Base-by-base conservation (phyloP, 1,140 invertebrate genomes). In the Musca vetustissima region DNA sequence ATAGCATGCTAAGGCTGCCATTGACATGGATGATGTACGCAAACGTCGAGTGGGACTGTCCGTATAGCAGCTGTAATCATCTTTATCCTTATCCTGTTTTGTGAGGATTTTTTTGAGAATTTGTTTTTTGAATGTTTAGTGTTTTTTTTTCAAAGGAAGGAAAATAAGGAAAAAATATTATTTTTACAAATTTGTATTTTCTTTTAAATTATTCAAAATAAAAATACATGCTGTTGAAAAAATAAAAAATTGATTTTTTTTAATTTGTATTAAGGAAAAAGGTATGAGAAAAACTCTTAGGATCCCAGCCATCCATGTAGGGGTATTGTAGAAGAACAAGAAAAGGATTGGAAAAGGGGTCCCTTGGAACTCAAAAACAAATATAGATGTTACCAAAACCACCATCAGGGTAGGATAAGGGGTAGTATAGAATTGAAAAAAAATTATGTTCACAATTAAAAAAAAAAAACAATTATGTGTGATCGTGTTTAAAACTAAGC, bases 81-180 rank as follows among this genome's bases (percentile, higher is more conserved):
- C 57, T 32, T 61, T 61, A 61, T 61, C 57, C 57, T 61, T 61
- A 61, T 61, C 57, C 57, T 61, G 57, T 25, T 36, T 52, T 61
- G 57, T 61, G 4, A 17, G 32, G 32, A 36, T 61, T 32, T 59
- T 59, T 59, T 28, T 32, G 57, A 36, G 8, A 9, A 32, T 14
- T 59, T 17, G 2, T 49, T 32, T 43, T 43, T 43, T 43, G 36
- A 43, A 43, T 43, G 36, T 11, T 43, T 43, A n/a, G n/a, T n/a
- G n/a, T n/a, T n/a, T n/a, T n/a, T n/a, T n/a, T n/a, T n/a, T n/a
- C n/a, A n/a, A n/a, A 32, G 3, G 28, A 32, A 32, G 36, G 11
- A 13, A 43, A 43, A 43, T 13, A 43, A 43, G 11, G 11, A 43
- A 43, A 43, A 43, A 43, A 8, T 9, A 43, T 43, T 43, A 43